phyloP scores from a whole-genome alignment of 2,113 vertebrate genomes.

The Accipiter virgatus region DNA sequence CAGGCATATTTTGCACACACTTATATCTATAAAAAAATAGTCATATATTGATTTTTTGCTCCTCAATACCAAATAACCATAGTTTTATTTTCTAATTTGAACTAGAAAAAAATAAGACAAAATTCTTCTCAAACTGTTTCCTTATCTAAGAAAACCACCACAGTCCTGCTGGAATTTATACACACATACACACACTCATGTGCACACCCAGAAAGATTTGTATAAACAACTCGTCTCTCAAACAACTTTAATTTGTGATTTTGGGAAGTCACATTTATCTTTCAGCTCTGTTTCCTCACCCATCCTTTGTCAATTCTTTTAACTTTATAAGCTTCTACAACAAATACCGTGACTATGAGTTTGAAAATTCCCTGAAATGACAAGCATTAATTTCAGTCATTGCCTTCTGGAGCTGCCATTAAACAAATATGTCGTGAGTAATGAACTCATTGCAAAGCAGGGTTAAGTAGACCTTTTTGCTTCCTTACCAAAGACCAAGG shows the following conservation, averaged over 20 bases:
- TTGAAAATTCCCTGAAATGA: background rate
- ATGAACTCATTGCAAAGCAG: accelerated
- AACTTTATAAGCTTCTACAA: background rate
- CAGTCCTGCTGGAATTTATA: background rate
- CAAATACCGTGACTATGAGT: background rate
- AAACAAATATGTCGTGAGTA: background rate
- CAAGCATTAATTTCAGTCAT: background rate
- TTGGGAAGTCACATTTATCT: background rate
- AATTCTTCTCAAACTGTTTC: accelerated
- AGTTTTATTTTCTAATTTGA: background rate
- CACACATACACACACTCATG: background rate
- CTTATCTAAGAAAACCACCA: background rate
- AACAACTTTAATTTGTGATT: background rate
- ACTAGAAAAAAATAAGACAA: background rate
- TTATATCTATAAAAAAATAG: background rate
- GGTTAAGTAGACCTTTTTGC: background rate
- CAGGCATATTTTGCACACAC: background rate
- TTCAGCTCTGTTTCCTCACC: background rate
- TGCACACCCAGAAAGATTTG: background rate
- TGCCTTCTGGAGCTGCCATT: background rate
- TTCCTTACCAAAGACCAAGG: background rate
- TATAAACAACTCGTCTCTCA: background rate
- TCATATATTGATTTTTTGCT: background rate
- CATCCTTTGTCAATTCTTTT: background rate
- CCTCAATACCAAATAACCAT: accelerated